phyloP scores from a whole-genome alignment of 1,140 invertebrate species.

The roundworm (Caenorhabditis elegans) region DNA sequence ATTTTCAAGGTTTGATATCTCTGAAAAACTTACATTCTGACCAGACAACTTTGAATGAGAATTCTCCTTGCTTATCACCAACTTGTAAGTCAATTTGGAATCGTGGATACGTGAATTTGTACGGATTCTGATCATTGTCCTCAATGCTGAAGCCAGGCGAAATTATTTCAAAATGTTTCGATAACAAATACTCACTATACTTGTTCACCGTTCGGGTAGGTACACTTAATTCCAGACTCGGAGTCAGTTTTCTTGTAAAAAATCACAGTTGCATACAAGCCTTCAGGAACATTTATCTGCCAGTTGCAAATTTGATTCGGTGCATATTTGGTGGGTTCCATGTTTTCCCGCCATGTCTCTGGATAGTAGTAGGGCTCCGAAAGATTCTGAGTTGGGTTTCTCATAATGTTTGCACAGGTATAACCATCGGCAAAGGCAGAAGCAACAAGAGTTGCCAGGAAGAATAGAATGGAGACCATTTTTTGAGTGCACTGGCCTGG shows the following conservation, averaged over 20 bases:
- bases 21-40: neutral
- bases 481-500: neutral
- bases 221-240: neutral
- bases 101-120: neutral
- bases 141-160: neutral
- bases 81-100: neutral
- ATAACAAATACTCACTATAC: neutral
- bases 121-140: neutral
- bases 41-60: constrained; percentile 30
- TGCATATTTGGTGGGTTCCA: neutral
- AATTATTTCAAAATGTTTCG: neutral
- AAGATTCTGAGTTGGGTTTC: neutral
- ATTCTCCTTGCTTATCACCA: constrained; percentile 15
- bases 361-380: neutral
- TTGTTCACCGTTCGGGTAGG: neutral
- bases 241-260: neutral
- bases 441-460: neutral
- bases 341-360: neutral
- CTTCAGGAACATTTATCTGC: neutral
- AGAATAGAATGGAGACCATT: neutral
- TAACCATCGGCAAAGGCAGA: neutral
- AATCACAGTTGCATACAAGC: neutral
- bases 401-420: neutral
- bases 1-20: neutral
- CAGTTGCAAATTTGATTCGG: neutral